These are phyloP conservation scores for Istiophorus platypterus DNA, from an alignment of 2,113 vertebrate species.

Conservation along the genomic window DNA sequence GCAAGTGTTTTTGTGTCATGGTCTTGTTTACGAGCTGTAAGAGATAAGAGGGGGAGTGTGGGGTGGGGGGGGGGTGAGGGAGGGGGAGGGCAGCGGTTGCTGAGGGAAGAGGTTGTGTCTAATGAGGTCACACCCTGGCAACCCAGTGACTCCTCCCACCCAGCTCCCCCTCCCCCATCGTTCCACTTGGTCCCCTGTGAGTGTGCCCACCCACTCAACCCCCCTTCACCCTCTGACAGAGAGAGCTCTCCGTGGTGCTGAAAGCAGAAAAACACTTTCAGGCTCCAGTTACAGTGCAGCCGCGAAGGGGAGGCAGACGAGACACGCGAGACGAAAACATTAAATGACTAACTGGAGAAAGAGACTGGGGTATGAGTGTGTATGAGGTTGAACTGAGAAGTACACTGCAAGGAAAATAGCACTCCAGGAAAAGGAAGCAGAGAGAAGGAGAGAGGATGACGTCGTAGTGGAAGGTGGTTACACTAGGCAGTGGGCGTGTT, in stretches of 20 bases:
- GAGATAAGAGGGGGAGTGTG: conserved; percentile 33
- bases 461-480: conserved; percentile 65
- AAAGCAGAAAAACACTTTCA: conserved; percentile 74
- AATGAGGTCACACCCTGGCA: conserved; percentile 86
- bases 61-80: conserved; percentile 19
- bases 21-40: conserved; percentile 81
- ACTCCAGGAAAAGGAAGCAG: conserved; percentile 22
- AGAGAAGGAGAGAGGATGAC: conserved; percentile 51
- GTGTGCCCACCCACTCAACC: conserved; percentile 59
- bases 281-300: conserved; percentile 50
- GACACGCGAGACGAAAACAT: conserved; percentile 38
- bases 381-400: conserved; percentile 43
- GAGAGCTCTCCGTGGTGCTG: conserved; percentile 86
- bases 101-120: conserved; percentile 77
- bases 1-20: conserved; percentile 72
- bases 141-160: conserved; percentile 74
- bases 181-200: conserved; percentile 54
- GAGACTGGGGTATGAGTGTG: background rate
- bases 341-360: conserved; percentile 20
- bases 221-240: conserved; percentile 46
- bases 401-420: conserved; percentile 22
- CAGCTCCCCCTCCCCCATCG: conserved; percentile 46
- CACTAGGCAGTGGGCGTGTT: conserved; percentile 83
- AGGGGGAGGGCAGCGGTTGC: conserved; percentile 67
- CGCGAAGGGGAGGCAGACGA: conserved; percentile 35